Evolutionary conservation across 2,888 invertebrate species (phyloP), one percentile per base, ranked within the genome.

Genomic region (Cactoblastis cactorum): DNA sequence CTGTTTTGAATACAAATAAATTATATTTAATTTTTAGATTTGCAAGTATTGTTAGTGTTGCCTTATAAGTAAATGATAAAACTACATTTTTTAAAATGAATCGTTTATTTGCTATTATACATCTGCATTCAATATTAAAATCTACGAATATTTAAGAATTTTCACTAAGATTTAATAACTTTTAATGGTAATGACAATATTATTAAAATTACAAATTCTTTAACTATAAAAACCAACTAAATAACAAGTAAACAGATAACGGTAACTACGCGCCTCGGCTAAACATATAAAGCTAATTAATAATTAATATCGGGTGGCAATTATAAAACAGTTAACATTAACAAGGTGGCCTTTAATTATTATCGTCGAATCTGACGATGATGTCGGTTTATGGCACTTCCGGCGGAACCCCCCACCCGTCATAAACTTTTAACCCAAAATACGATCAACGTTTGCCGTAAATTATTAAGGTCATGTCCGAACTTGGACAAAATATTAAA

Each of bases 331-430:
- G 79, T 87, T 85, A 80, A 83, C 69, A 80, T 80, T 85, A 88
- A 89, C 85, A 80, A 86, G 87, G 79, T 80, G 80, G 77, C 71
- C 81, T 77, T 82, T 84, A 80, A 80, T 77, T 73, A 79, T 80
- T 86, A 88, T 86, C 85, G 73, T 70, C 62, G 67, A 82, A 85
- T 85, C 87, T 77, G 75, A 70, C 69, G 74, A 73, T 76, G 80
- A 75, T 71, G 73, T 68, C 60, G 67, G 74, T 71, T 83, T 85
- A 87, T 70, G 76, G 74, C 74, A 77, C 75, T 84, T 89, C 88
- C 87, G 86, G 77, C 74, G 75, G 74, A 74, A 69, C 77, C 77
- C 69, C 65, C 72, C 60, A 65, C 70, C 69, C 65, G 71, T 65
- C 72, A 69, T 86, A 83, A 82, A 83, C 71, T 71, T 72, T 69